Evolutionary conservation across 2,113 vertebrate species (phyloP).

Genomic region (Etheostoma spectabile): DNA sequence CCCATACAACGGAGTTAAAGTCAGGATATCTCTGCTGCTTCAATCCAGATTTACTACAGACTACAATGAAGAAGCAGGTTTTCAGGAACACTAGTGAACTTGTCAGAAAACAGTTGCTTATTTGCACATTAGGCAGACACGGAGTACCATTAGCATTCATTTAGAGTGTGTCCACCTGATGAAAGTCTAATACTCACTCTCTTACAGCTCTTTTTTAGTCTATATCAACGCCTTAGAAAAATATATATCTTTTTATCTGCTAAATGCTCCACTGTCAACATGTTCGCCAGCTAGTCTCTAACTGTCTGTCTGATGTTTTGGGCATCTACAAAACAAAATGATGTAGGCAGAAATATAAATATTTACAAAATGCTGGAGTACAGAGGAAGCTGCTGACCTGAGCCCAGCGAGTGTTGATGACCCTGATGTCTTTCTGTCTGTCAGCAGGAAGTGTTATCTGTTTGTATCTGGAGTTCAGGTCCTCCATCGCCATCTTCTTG

Average conservation of each 20-base stretch:
- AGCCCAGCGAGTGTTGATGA: constrained; percentile 89
- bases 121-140: no score
- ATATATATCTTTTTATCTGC: no score
- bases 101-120: no score
- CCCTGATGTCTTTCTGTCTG: constrained; percentile 88
- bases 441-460: constrained; percentile 87
- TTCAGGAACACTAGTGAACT: no score
- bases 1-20: neutral
- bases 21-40: neutral
- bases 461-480: constrained; percentile 88
- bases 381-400: constrained; percentile 85
- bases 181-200: no score
- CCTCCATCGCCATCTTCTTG: constrained; percentile 88
- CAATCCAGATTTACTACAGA: neutral
- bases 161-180: no score
- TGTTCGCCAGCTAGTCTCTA: neutral
- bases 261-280: neutral
- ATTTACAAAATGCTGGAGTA: neutral
- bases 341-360: neutral
- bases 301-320: neutral
- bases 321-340: neutral
- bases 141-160: no score
- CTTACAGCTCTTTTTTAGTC: no score
- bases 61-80: neutral
- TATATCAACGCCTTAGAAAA: no score